Percentiles rank a stretch among this genome's conserved stretches.
These are phyloP conservation scores for Zhengitettix transpicula DNA, from an alignment of 2,888 invertebrate genomes.

Conservation along the genomic window DNA sequence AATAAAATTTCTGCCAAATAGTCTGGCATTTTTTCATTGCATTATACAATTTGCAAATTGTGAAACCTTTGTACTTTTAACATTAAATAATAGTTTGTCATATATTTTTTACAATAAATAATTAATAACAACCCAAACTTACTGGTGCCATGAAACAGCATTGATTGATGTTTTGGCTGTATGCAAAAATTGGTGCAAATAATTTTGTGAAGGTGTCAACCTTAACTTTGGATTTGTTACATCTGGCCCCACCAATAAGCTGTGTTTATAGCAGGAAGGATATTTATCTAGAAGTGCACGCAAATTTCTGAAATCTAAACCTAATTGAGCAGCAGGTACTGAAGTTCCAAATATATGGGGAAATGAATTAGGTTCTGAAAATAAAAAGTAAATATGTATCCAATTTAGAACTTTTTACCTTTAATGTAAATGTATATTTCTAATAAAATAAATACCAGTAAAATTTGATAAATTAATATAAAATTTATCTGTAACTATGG, in stretches of 20 bases:
- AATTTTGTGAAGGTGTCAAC: conserved; percentile 1
- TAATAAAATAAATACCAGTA: too few species aligned
- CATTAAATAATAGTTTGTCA: too few species aligned
- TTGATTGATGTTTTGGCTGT: conserved; percentile 26
- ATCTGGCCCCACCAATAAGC: conserved; percentile 51
- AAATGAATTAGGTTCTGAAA: conserved; percentile 51
- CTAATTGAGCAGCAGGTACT: conserved; percentile 38
- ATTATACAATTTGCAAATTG: too few species aligned
- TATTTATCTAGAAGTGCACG: conserved; percentile 34
- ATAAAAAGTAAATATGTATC: background rate
- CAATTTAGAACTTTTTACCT: too few species aligned
- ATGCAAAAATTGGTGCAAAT: conserved; percentile 8
- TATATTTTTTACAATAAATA: too few species aligned
- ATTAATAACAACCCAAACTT: too few species aligned
- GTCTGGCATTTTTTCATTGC: too few species aligned
- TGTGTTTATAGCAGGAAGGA: conserved; percentile 30
- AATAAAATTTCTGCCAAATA: too few species aligned
- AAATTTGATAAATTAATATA: too few species aligned
- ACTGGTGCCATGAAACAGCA: conserved; percentile 57
- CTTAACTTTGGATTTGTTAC: conserved; percentile 37
- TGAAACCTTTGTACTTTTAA: too few species aligned
- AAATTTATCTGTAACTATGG: too few species aligned
- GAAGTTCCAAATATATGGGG: conserved; percentile 40
- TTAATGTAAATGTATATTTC: too few species aligned
- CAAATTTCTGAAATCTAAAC: conserved; percentile 41